Base-by-base conservation (phyloP, 2,888 invertebrate genomes). In the Campoletis raptor region DNA sequence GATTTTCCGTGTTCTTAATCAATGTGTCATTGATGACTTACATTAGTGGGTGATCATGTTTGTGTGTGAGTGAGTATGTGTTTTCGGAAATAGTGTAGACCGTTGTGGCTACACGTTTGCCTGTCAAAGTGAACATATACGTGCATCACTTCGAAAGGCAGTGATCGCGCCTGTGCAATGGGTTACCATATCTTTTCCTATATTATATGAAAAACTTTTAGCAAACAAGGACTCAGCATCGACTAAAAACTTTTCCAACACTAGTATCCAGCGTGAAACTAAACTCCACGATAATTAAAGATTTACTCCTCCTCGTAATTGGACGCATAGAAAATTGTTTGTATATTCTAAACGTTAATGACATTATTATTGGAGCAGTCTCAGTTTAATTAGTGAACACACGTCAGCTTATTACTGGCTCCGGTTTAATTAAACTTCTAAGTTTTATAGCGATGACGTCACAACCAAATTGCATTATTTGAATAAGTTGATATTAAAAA, bases 101-200 rank as follows among this genome's bases (percentile, higher is more conserved):
- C 57, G 18, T 76, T 70, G 74, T 24, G 79, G 74, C 61, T 86
- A 80, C 69, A 57, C 30, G 69, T 30, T 37, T 42, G 7, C 48
- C 40, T 76, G 54, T 83, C 77, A 67, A 83, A 86, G 81, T 83
- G 79, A 24, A n/a, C 42, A 66, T 66, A 64, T 36, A 42, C 40
- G 36, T 36, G 37, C 79, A 30, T 15, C 12, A 36, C 78, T 70
- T 83, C 18, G 54, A 81, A 70, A 77, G 42, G 40, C 52, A 15
- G 8, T 40, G 12, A 36, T 0, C 52, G 57, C 66, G 52, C 57
- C 15, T 74, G 69, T 76, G 74, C 69, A 48, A 67, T 67, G 40
- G 21, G n/a, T 73, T 6, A 12, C 54, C 30, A 69, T 40, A 61
- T 57, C 30, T 12, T 48, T n/a, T 42, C 21, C 42, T 30, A 42